Conservation (phyloP, 2,113 vertebrate genomes). For the Acrocephalus arundinaceus region DNA sequence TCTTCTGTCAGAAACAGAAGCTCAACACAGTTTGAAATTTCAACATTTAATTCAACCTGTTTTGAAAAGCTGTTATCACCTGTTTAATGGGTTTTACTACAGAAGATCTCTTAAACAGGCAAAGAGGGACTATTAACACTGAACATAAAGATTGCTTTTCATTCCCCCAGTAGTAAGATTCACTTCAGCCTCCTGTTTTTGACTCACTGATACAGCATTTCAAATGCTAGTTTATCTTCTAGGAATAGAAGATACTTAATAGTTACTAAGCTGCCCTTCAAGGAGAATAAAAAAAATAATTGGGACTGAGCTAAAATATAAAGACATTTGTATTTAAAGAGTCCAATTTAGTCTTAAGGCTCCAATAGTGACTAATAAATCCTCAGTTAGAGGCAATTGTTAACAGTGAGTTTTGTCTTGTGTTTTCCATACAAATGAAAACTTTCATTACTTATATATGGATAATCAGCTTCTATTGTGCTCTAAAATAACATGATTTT, state of each 20-base stretch:
- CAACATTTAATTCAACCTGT: slow-evolving; percentile 13
- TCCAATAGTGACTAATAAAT: not conserved
- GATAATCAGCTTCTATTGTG: not conserved
- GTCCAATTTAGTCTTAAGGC: not conserved
- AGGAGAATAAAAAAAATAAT: slow-evolving; percentile 22
- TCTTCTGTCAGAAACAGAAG: slow-evolving; percentile 14
- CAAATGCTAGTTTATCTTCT: not conserved
- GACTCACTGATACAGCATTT: not conserved
- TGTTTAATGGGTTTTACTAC: not conserved
- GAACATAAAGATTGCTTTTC: not conserved
- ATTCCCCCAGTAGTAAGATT: not conserved
- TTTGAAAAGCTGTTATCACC: slow-evolving; percentile 30
- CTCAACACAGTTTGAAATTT: not conserved
- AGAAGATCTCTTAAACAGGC: not conserved
- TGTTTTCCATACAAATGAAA: not conserved
- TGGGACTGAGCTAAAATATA: not conserved
- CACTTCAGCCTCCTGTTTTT: not conserved
- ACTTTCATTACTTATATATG: not conserved
- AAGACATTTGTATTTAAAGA: not conserved
- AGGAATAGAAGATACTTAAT: not conserved
- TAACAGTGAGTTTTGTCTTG: not conserved
- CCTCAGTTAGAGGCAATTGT: not conserved
- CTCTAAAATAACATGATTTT: not conserved
- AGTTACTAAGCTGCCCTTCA: slow-evolving; percentile 14
- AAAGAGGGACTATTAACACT: not conserved